Percentiles rank a stretch among this genome's conserved stretches.
Conservation (phyloP, 2,797 vertebrate genomes). For the Rhinophrynus dorsalis region DNA sequence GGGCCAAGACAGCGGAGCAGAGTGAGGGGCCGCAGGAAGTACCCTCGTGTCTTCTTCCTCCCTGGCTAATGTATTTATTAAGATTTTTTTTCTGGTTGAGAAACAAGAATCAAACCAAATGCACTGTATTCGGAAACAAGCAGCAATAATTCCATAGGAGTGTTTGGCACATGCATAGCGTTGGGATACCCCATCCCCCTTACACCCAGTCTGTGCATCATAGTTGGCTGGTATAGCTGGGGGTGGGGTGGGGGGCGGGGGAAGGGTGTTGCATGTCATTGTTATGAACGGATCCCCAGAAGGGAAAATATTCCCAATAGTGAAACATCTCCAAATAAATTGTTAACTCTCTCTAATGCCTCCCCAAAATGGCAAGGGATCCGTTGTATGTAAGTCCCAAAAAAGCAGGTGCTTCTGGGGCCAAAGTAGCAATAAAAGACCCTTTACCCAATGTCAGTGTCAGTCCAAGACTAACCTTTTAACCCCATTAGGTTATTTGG, state of each 20-base stretch:
- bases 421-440: not conserved
- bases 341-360: not conserved
- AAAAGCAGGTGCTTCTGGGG: conserved; percentile 32
- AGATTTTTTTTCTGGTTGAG: conserved; percentile 15
- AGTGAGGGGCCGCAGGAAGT: not conserved
- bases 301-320: not conserved
- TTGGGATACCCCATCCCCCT: conserved; percentile 1
- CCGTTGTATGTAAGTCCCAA: conserved; percentile 40
- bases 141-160: conserved; percentile 24
- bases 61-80: not conserved
- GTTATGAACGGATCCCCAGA: conserved; percentile 29
- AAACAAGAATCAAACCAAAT: conserved; percentile 46
- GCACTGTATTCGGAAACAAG: conserved; percentile 49
- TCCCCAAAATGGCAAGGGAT: conserved; percentile 26
- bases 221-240: not conserved
- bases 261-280: not conserved
- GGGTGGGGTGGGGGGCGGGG: conserved; percentile 9
- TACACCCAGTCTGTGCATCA: conserved; percentile 10
- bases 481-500: too few relatives aligned
- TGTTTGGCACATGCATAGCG: conserved; percentile 43
- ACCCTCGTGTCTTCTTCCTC: conserved; percentile 8
- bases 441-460: not conserved
- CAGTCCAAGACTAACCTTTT: too few relatives aligned
- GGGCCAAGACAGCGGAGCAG: not conserved
- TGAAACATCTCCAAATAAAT: not conserved